A percentile compares a stretch with the other conserved stretches of the same genome.
phyloP scores from a whole-genome alignment of 2,888 invertebrate species.

The Abrostola triplasia region DNA sequence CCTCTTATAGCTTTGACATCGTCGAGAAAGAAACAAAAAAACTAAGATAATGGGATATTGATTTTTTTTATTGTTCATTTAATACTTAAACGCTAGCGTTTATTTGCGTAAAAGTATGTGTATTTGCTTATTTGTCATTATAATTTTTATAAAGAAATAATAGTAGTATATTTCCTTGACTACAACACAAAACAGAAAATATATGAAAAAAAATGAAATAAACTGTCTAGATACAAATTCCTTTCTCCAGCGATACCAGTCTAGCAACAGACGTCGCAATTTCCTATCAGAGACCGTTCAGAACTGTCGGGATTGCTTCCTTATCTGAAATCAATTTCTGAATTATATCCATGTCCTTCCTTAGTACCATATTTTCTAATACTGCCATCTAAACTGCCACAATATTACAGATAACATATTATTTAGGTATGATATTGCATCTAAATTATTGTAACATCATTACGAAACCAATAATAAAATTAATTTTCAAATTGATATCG shows the following conservation, averaged over 20 bases:
- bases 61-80: no score
- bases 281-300: slow-evolving; percentile 69
- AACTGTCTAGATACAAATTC: slow-evolving; percentile 46
- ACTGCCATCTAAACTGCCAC: slow-evolving; percentile 14
- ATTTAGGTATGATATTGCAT: not conserved
- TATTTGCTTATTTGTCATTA: not conserved
- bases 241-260: slow-evolving; percentile 39
- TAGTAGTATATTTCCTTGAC: not conserved
- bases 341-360: slow-evolving; percentile 59
- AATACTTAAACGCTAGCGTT: no score
- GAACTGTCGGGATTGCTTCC: slow-evolving; percentile 72
- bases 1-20: no score
- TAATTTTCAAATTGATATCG: not conserved
- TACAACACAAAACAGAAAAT: not conserved
- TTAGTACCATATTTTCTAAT: slow-evolving; percentile 43
- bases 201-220: slow-evolving; percentile 35
- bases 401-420: not conserved
- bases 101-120: no score
- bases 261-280: slow-evolving; percentile 69
- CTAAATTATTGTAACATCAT: no score
- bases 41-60: no score
- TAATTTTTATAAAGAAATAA: not conserved
- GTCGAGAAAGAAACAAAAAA: no score
- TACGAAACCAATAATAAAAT: not conserved
- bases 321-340: slow-evolving; percentile 75